phyloP scores from a whole-genome alignment of 2,888 invertebrate genomes.

The Teleogryllus oceanicus region DNA sequence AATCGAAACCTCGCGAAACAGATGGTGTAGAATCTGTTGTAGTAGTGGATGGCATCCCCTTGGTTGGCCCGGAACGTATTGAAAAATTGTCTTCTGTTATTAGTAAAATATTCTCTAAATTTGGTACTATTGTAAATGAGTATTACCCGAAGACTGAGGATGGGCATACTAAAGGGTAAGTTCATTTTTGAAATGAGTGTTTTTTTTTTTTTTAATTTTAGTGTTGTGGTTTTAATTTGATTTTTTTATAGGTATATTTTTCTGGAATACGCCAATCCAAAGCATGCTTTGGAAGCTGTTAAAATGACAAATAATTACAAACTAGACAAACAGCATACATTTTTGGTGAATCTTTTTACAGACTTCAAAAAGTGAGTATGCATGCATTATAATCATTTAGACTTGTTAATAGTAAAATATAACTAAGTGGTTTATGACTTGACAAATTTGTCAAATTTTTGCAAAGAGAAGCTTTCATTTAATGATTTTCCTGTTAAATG shows the following conservation, averaged over 20 bases:
- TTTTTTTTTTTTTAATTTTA: neutral
- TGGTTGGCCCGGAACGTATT: constrained; percentile 85
- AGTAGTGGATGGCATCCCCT: constrained; percentile 94
- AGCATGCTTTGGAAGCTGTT: constrained; percentile 83
- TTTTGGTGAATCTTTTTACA: constrained; percentile 88
- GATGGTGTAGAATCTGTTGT: constrained; percentile 95
- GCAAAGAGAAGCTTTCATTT: neutral
- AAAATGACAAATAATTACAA: constrained; percentile 87
- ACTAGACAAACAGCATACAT: constrained; percentile 92
- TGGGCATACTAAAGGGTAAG: constrained; percentile 78
- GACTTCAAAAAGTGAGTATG: constrained; percentile 84
- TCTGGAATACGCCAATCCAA: constrained; percentile 81
- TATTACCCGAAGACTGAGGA: constrained; percentile 81
- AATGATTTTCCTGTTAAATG: neutral
- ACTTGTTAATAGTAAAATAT: neutral
- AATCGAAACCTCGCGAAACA: constrained; percentile 86
- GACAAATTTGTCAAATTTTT: too few relatives aligned
- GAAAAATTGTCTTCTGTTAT: constrained; percentile 91
- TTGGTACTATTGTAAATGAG: constrained; percentile 82
- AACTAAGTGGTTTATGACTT: too few relatives aligned
- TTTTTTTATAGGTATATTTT: constrained; percentile 67
- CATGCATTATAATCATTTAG: neutral
- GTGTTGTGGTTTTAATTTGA: neutral
- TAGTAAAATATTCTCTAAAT: constrained; percentile 83
- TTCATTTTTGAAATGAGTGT: neutral